A percentile compares a stretch with the other conserved stretches of the same genome.
These are phyloP conservation scores for Halocynthia aurantium DNA, from an alignment of 23 tunicate species.

Conservation along the genomic window DNA sequence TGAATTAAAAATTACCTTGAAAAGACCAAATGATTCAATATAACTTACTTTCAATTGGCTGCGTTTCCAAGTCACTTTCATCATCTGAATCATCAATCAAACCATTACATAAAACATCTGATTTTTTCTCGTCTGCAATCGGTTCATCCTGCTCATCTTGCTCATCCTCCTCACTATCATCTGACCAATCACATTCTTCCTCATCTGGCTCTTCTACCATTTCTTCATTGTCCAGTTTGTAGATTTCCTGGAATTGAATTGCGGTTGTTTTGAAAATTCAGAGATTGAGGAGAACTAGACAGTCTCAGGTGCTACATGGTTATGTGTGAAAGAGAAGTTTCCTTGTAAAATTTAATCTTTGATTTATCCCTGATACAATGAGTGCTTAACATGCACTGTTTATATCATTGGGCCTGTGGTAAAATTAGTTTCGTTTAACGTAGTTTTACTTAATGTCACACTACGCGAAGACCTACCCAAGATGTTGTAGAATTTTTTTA, in stretches of 20 bases:
- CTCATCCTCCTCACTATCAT: slow-evolving; percentile 31
- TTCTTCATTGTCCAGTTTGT: slow-evolving; percentile 72
- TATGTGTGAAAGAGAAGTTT: too few species aligned
- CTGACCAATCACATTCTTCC: slow-evolving; percentile 51
- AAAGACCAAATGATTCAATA: too few species aligned
- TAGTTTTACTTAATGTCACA: too few species aligned
- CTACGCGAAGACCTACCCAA: too few species aligned
- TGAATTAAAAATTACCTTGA: too few species aligned
- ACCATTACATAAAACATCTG: slow-evolving; percentile 6
- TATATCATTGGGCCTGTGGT: neutral
- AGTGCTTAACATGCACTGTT: neutral
- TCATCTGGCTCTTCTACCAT: slow-evolving; percentile 63
- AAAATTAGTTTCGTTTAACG: too few species aligned
- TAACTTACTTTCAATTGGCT: slow-evolving; percentile 7
- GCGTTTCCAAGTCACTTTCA: neutral
- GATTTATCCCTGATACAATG: neutral
- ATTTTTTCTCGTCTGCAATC: slow-evolving; percentile 1
- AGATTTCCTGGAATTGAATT: slow-evolving; percentile 34
- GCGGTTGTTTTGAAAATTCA: neutral
- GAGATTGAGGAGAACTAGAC: too few species aligned
- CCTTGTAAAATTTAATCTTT: too few species aligned
- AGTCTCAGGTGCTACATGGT: too few species aligned
- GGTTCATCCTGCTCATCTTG: neutral
- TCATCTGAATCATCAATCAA: slow-evolving; percentile 12
- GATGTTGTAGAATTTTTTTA: too few species aligned